These are phyloP conservation scores for Hystrix brachyura DNA, from an alignment of 2,113 vertebrate species.

Conservation along the genomic window DNA sequence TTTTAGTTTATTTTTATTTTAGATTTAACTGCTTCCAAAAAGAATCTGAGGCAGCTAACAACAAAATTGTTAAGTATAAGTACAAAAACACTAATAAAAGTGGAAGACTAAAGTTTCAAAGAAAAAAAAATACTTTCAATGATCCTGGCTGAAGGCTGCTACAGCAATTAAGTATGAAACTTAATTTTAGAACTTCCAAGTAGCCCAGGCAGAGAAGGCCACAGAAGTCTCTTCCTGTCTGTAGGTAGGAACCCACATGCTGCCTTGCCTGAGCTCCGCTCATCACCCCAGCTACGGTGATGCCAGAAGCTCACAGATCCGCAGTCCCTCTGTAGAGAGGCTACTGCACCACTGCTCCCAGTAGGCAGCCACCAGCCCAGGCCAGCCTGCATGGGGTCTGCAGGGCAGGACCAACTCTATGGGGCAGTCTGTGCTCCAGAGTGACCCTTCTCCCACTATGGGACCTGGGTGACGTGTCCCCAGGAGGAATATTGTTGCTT, in stretches of 20 bases:
- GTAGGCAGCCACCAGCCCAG: not conserved
- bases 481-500: not conserved
- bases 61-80: not conserved
- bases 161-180: not conserved
- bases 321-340: not conserved
- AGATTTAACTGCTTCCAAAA: not conserved
- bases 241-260: not conserved
- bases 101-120: not conserved
- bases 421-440: not conserved
- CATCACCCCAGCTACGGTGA: not conserved
- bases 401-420: not conserved
- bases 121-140: not conserved
- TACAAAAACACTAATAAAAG: not conserved
- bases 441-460: not conserved
- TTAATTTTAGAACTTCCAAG: not conserved
- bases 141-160: not conserved
- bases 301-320: not conserved
- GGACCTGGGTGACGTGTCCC: not conserved
- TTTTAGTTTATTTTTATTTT: slow-evolving; percentile 42
- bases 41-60: slow-evolving; percentile 14
- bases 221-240: not conserved
- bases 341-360: not conserved
- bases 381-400: not conserved
- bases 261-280: not conserved
- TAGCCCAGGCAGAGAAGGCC: not conserved